phyloP scores from a whole-genome alignment of 2,113 vertebrate genomes.

The Psittacara wagleri region DNA sequence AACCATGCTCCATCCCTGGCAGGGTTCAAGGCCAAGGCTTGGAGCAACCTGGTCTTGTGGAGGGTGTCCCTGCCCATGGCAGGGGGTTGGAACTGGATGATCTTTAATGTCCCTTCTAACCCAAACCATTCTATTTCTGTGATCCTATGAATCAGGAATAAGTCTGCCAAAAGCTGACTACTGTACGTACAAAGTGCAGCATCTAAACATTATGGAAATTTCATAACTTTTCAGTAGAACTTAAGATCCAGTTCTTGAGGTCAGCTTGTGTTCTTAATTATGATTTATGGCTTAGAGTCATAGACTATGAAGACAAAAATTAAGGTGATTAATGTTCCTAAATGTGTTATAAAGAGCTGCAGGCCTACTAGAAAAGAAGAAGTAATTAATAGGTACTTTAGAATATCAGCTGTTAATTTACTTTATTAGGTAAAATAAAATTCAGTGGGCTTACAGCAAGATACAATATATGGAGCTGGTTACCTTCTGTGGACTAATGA shows the following conservation, averaged over 20 bases:
- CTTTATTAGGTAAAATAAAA: not conserved
- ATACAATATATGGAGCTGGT: not conserved
- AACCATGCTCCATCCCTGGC: not conserved
- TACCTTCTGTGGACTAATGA: fast-evolving
- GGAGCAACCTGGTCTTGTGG: not conserved
- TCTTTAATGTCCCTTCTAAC: not conserved
- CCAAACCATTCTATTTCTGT: not conserved
- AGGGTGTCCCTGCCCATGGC: not conserved
- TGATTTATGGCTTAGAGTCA: not conserved
- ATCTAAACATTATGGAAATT: not conserved
- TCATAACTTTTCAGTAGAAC: not conserved
- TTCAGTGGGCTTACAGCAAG: not conserved
- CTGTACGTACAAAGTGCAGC: not conserved
- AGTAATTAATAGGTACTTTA: not conserved
- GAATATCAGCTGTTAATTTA: not conserved
- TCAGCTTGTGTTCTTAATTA: not conserved
- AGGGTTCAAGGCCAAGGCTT: not conserved
- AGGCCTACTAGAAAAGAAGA: not conserved
- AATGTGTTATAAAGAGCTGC: not conserved
- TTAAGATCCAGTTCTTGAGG: not conserved
- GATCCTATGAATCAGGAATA: not conserved
- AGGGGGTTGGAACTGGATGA: not conserved
- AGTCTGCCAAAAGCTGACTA: not conserved
- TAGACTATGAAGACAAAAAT: not conserved
- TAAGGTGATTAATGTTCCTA: not conserved